Base-by-base conservation (phyloP, 2,113 vertebrate species). In the Columba janthina region DNA sequence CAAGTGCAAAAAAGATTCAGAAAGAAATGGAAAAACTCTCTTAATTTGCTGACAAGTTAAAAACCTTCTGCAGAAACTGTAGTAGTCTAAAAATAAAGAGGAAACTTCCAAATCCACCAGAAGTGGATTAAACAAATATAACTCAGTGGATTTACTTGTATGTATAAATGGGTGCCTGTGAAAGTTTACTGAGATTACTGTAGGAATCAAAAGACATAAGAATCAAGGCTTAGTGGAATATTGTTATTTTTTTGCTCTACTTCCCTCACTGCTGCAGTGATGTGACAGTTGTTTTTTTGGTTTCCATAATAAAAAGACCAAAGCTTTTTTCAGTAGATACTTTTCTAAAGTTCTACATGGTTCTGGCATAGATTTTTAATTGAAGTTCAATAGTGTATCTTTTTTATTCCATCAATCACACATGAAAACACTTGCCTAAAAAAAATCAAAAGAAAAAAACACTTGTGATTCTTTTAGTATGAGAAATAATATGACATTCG, bases 221-320 rank as follows among this genome's bases (percentile, higher is more conserved):
- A 77, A 69, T 26, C 26, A 21, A 24, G 14, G 6, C 9, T 93
- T 66, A 40, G 11, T 44, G 13, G 29, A 79, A 56, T 25, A 44
- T 25, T 21, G 6, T 0, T 40, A 0, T 1, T 20, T 46, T 57
- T 71, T n/a, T 4, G 1, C 12, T 26, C 14, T 51, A 0, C 3
- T 69, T 88, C 26, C 38, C 44, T 72, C 31, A 32, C 11, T 48
- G 18, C 28, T 85, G 18, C 40, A 91, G 18, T 6, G 5, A 10
- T 6, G 6, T 16, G 26, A 34, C 17, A 10, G 9, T 48, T 83
- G 21, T 46, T 25, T 2, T 81, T 65, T 64, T 44, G n/a, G 12
- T 61, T 84, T 67, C 57, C 29, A 34, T 21, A 79, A 32, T 5
- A 32, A 0, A 0, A 21, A 76, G 54, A 38, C 20, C 3, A 44